Evolutionary conservation across 2,888 invertebrate genomes (phyloP).

Genomic region (Autographa gamma): DNA sequence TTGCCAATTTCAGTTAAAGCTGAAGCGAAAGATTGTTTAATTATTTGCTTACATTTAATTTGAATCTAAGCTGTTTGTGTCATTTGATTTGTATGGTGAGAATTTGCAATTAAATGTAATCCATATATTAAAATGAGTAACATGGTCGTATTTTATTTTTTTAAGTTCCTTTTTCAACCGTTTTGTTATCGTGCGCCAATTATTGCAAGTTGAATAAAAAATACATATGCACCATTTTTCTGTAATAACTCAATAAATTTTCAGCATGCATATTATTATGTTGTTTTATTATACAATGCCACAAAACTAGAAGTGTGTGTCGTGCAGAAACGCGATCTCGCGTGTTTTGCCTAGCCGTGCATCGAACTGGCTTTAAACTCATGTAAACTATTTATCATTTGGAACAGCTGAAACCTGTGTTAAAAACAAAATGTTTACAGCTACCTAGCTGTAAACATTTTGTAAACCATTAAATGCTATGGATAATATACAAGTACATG

Average conservation of each 20-base stretch:
- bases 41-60: no score
- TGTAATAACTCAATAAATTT: background rate
- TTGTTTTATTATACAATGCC: background rate
- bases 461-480: background rate
- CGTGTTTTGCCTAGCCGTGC: conserved; percentile 29
- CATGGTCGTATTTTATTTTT: no score
- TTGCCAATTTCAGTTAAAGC: no score
- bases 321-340: conserved; percentile 45
- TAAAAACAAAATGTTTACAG: conserved; percentile 38
- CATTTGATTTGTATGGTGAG: no score
- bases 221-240: background rate
- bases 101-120: no score
- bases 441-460: conserved; percentile 5
- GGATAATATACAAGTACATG: no score
- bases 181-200: background rate
- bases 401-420: conserved; percentile 32
- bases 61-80: no score
- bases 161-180: no score
- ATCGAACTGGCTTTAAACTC: conserved; percentile 16
- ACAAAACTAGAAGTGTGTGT: conserved; percentile 18
- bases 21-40: no score
- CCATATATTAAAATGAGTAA: no score
- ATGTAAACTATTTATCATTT: conserved; percentile 45
- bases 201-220: background rate
- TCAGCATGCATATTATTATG: background rate